Base-by-base conservation (phyloP, 1,140 invertebrate species). In the Lethocerus indicus region DNA sequence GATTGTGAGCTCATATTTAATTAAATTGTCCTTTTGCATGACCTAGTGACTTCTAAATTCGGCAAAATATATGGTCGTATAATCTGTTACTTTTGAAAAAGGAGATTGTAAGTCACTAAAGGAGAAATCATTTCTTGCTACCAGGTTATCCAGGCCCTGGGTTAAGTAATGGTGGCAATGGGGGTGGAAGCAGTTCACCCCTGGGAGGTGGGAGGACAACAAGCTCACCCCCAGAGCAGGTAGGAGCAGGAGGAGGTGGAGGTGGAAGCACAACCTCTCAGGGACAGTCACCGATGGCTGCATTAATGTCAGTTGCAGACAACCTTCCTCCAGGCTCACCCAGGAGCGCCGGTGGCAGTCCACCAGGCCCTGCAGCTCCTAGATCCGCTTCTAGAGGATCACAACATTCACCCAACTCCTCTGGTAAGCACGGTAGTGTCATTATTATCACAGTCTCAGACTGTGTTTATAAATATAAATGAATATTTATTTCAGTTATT, bases 391-490 rank as follows among this genome's bases (percentile, higher is more conserved):
- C 81, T 41, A 73, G 83, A 53, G 79, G 79, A 39, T 87, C 83
- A 26, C 85, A 88, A 65, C 83, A 87, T 64, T 88, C 84, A 49
- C 86, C 86, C 21, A 87, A 87, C 60, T 85, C 82, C 57, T 82
- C 85, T 73, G 84, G 84, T 87, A 71, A 50, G 21, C 36, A 44
- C 27, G 7, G n/a, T n/a, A n/a, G n/a, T n/a, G n/a, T n/a, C n/a
- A n/a, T n/a, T n/a, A n/a, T n/a, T n/a, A n/a, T n/a, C n/a, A n/a
- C n/a, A n/a, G n/a, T n/a, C n/a, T n/a, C n/a, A n/a, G n/a, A n/a
- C n/a, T n/a, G n/a, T n/a, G n/a, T n/a, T n/a, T n/a, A n/a, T n/a
- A n/a, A n/a, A n/a, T n/a, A n/a, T n/a, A n/a, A n/a, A n/a, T n/a
- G n/a, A n/a, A n/a, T n/a, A n/a, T n/a, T n/a, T n/a, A n/a, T n/a